phyloP scores from a whole-genome alignment of 2,888 invertebrate genomes.

The Troides oblongomaculatus region DNA sequence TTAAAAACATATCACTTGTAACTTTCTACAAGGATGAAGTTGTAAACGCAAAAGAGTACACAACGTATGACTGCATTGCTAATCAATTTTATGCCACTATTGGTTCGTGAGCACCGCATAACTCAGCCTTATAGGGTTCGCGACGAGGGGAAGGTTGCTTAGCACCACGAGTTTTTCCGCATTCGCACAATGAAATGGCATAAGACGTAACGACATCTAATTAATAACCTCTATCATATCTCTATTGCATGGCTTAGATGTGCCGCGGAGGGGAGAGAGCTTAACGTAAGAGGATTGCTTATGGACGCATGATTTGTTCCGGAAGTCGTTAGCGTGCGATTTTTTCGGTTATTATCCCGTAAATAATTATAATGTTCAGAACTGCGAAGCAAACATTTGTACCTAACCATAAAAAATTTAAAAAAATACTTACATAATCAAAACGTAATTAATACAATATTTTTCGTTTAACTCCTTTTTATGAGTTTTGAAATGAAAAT shows the following conservation, averaged over 20 bases:
- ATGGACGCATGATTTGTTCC: slow-evolving; percentile 71
- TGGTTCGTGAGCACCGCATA: slow-evolving; percentile 29
- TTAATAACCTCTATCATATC: slow-evolving; percentile 79
- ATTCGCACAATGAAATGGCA: slow-evolving; percentile 71
- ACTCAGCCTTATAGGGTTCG: slow-evolving; percentile 34
- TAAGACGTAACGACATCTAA: slow-evolving; percentile 77
- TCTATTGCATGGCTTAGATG: slow-evolving; percentile 71
- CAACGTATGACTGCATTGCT: slow-evolving; percentile 27
- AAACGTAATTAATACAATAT: too few species aligned
- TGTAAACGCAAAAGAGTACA: slow-evolving; percentile 17
- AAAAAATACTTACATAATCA: too few species aligned
- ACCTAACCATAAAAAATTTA: too few species aligned
- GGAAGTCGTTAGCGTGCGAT: slow-evolving; percentile 60
- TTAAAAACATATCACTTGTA: not conserved
- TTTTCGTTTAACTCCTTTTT: not conserved
- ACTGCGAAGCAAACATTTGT: not conserved
- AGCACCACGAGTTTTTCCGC: slow-evolving; percentile 61
- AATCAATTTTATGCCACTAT: slow-evolving; percentile 30
- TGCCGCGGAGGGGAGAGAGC: slow-evolving; percentile 46
- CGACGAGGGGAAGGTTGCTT: slow-evolving; percentile 51
- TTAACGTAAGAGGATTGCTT: slow-evolving; percentile 75
- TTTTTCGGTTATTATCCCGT: slow-evolving; percentile 51
- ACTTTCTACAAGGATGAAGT: not conserved
- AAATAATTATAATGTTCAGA: slow-evolving; percentile 42
- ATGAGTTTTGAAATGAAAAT: not conserved